Percentiles rank a stretch among this genome's conserved stretches.
These are phyloP conservation scores for Phodopus roborovskii DNA, from an alignment of 2,113 vertebrate species.

Conservation along the genomic window DNA sequence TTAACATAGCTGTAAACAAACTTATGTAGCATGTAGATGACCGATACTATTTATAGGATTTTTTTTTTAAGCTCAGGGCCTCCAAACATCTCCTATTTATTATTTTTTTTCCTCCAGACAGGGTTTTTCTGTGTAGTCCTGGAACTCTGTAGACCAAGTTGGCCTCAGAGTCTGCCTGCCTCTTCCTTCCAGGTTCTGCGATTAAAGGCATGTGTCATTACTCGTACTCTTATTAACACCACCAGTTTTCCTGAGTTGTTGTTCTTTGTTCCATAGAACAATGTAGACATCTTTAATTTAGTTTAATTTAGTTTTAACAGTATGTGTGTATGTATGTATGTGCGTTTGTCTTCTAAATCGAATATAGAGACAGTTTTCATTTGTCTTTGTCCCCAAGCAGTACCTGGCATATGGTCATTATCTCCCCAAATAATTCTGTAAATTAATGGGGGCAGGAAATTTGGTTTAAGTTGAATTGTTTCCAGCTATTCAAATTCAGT, in stretches of 20 bases:
- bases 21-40: background rate
- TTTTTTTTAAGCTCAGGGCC: background rate
- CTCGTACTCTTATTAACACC: background rate
- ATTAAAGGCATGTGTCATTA: background rate
- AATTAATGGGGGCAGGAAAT: constrained; percentile 45
- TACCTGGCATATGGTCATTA: constrained; percentile 45
- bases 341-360: constrained; percentile 56
- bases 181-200: background rate
- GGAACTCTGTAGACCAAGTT: background rate
- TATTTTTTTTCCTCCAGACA: background rate
- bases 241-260: constrained; percentile 33
- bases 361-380: constrained; percentile 52
- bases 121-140: background rate
- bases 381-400: constrained; percentile 51
- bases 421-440: constrained; percentile 54
- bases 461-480: constrained; percentile 57
- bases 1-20: background rate
- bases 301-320: constrained; percentile 43
- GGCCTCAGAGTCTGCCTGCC: background rate
- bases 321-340: constrained; percentile 34
- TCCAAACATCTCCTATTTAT: background rate
- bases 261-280: background rate
- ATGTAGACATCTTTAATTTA: constrained; percentile 43
- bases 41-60: background rate
- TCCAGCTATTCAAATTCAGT: constrained; percentile 47